Evolutionary conservation across 2,797 vertebrate genomes (phyloP).

Genomic region (Morus bassanus): DNA sequence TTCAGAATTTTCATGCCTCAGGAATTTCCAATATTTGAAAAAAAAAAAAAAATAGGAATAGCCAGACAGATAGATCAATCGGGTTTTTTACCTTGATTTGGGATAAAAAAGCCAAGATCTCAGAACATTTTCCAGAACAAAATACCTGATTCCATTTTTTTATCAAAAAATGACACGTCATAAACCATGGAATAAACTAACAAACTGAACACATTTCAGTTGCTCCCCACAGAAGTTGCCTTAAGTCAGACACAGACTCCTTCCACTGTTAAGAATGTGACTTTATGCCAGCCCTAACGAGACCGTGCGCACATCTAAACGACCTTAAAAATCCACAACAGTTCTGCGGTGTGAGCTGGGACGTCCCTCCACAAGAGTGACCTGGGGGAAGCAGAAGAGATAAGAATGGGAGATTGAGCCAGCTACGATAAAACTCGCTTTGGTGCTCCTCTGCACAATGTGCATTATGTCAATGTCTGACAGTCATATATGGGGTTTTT

Average conservation of each 20-base stretch:
- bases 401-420: not conserved
- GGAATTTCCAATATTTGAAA: not conserved
- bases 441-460: not conserved
- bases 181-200: not conserved
- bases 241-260: not conserved
- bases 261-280: not conserved
- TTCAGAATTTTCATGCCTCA: not conserved
- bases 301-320: fast-evolving
- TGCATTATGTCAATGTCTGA: not conserved
- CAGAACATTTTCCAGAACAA: not conserved
- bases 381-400: not conserved
- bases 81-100: not conserved
- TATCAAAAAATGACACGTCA: not conserved
- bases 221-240: not conserved
- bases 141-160: not conserved
- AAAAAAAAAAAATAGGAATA: not conserved
- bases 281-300: not conserved
- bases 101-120: not conserved
- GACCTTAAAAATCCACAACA: not conserved
- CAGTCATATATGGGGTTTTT: not conserved
- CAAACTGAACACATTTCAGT: not conserved
- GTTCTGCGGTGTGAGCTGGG: not conserved
- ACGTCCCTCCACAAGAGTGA: not conserved
- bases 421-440: not conserved
- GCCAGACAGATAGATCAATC: not conserved